A percentile compares a stretch with the other conserved stretches of the same genome.
These are phyloP conservation scores for Elgonia sp. DNA, from an alignment of 2,888 invertebrate species.

Conservation along the genomic window DNA sequence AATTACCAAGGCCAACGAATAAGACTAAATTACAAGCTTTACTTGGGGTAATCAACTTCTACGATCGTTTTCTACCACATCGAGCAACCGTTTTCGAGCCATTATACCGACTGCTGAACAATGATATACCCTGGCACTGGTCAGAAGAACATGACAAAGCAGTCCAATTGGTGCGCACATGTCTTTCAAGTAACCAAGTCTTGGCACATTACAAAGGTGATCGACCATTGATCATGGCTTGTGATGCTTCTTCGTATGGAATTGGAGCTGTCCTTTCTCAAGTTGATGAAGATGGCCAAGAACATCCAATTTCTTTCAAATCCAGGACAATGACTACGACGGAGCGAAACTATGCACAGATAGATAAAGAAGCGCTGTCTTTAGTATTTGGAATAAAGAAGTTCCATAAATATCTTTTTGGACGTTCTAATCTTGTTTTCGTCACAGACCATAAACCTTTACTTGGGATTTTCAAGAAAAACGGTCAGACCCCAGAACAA, in stretches of 20 bases:
- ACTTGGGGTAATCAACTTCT: slow-evolving; percentile 13
- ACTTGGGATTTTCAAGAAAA: too few relatives aligned
- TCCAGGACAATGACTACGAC: too few relatives aligned
- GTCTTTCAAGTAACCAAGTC: neutral
- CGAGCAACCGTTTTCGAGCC: slow-evolving; percentile 24
- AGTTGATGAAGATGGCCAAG: slow-evolving; percentile 52
- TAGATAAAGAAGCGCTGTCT: too few relatives aligned
- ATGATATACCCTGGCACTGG: slow-evolving; percentile 4
- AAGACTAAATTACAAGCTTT: slow-evolving; percentile 15
- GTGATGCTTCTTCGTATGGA: slow-evolving; percentile 85
- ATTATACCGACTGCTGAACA: slow-evolving; percentile 4
- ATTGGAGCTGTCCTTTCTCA: slow-evolving; percentile 81
- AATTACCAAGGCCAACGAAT: neutral
- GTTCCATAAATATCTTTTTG: too few relatives aligned
- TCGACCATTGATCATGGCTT: slow-evolving; percentile 81
- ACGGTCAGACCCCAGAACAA: too few relatives aligned
- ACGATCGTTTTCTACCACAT: neutral
- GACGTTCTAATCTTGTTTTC: too few relatives aligned
- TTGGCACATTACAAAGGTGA: slow-evolving; percentile 74
- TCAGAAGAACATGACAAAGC: neutral
- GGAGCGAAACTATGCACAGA: too few relatives aligned
- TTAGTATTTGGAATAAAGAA: too few relatives aligned
- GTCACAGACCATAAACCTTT: too few relatives aligned
- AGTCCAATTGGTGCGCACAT: neutral
- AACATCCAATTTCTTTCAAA: slow-evolving; percentile 76